A percentile compares a stretch with the other conserved stretches of the same genome.
Evolutionary conservation across 2,888 invertebrate genomes (phyloP).

Genomic region (Apantesis nais): DNA sequence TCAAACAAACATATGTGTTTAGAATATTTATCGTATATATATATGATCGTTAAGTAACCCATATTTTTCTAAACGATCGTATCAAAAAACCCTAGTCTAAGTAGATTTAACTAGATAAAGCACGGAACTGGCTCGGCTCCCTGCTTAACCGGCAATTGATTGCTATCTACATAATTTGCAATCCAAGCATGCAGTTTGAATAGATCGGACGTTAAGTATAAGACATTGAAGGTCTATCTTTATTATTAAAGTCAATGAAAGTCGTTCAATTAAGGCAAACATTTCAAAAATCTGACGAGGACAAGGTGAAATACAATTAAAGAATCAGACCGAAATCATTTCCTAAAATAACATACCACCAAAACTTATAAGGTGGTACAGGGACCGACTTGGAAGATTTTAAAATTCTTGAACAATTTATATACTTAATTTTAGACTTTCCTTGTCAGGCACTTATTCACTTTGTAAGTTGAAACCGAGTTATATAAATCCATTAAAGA

Average conservation of each 20-base stretch:
- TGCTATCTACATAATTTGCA: slow-evolving; percentile 39
- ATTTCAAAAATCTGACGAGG: slow-evolving; percentile 17
- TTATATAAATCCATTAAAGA: slow-evolving; percentile 72
- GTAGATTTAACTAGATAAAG: slow-evolving; percentile 56
- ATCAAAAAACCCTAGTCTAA: slow-evolving; percentile 25
- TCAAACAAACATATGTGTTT: slow-evolving; percentile 6
- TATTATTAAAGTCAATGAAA: slow-evolving; percentile 6
- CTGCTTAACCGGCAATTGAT: slow-evolving; percentile 34
- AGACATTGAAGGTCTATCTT: slow-evolving; percentile 5
- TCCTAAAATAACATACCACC: slow-evolving; percentile 19
- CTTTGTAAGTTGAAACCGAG: slow-evolving; percentile 70
- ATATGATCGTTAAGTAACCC: slow-evolving; percentile 12
- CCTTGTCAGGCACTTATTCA: slow-evolving; percentile 58
- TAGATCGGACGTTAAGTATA: background rate
- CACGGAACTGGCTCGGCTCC: slow-evolving; percentile 51
- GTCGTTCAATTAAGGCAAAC: slow-evolving; percentile 8
- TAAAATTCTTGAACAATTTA: slow-evolving; percentile 36
- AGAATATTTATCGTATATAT: background rate
- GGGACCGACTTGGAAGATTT: slow-evolving; percentile 25
- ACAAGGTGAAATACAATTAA: slow-evolving; percentile 19
- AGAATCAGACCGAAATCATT: slow-evolving; percentile 20
- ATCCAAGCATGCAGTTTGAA: slow-evolving; percentile 26
- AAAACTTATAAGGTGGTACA: slow-evolving; percentile 15
- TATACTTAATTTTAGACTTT: slow-evolving; percentile 45
- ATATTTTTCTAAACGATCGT: slow-evolving; percentile 34